phyloP scores from a whole-genome alignment of 2,888 invertebrate genomes.

The Mythimna ferrago region DNA sequence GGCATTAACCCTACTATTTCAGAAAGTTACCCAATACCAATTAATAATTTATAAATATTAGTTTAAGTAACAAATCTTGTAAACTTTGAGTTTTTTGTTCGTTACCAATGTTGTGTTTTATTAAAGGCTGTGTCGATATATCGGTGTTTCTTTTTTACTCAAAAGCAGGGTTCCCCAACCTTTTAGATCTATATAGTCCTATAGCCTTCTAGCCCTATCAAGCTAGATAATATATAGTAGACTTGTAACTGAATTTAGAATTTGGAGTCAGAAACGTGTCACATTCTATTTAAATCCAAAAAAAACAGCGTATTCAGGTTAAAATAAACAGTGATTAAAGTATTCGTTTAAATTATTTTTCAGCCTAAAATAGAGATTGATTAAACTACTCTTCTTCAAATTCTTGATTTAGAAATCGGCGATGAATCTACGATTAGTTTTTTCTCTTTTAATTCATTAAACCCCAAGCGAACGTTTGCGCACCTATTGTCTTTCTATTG shows the following conservation, averaged over 20 bases:
- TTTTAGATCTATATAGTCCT: neutral
- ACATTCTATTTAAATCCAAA: too few species aligned
- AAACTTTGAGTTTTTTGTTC: constrained; percentile 10
- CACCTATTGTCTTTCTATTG: too few species aligned
- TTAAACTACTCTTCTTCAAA: neutral
- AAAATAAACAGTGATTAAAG: too few species aligned
- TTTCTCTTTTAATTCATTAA: too few species aligned
- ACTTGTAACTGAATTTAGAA: too few species aligned
- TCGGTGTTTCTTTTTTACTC: constrained; percentile 23
- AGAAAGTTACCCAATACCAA: neutral
- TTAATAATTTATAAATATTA: neutral
- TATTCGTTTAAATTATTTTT: neutral
- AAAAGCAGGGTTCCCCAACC: neutral
- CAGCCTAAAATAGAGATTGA: neutral
- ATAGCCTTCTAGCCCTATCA: too few species aligned
- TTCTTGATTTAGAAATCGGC: neutral
- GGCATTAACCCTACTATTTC: neutral
- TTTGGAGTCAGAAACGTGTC: too few species aligned
- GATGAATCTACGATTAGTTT: too few species aligned
- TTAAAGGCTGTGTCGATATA: constrained; percentile 68
- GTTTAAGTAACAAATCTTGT: constrained; percentile 11
- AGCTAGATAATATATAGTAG: too few species aligned
- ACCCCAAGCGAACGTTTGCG: too few species aligned
- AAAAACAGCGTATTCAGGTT: too few species aligned
- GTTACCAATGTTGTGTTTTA: constrained; percentile 51